These are phyloP conservation scores for Phthorimaea operculella DNA, from an alignment of 1,140 invertebrate genomes.

Conservation along the genomic window DNA sequence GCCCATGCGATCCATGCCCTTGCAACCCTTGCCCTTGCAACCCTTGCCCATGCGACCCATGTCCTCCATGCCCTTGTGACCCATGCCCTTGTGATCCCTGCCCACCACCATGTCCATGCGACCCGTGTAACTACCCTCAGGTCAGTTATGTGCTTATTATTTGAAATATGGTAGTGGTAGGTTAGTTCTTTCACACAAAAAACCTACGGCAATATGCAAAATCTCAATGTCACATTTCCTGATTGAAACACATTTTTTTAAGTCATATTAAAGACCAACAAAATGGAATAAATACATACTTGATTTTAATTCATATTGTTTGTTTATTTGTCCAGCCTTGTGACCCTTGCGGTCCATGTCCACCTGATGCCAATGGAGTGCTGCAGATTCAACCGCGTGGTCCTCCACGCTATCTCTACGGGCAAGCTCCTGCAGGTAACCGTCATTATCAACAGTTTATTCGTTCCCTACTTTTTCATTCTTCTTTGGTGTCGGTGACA, in stretches of 20 bases:
- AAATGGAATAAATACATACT: no score
- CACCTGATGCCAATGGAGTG: background rate
- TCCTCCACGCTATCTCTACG: constrained; percentile 16
- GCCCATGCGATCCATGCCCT: constrained; percentile 4
- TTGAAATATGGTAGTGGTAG: no score
- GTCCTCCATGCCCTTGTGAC: constrained; percentile 8
- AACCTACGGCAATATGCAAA: no score
- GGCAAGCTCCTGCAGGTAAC: constrained; percentile 38
- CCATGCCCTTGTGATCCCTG: constrained; percentile 8
- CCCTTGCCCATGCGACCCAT: constrained; percentile 4
- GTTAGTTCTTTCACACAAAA: no score
- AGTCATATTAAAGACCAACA: no score
- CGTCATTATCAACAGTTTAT: constrained; percentile 1
- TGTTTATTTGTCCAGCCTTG: background rate
- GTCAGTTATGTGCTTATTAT: no score
- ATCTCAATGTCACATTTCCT: no score
- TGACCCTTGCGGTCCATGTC: background rate
- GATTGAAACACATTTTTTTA: no score
- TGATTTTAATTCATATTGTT: no score
- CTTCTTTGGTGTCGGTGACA: no score
- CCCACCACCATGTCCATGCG: constrained; percentile 8
- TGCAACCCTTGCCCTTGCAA: constrained; percentile 9
- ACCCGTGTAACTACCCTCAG: constrained; percentile 23
- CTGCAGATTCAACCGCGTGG: background rate
- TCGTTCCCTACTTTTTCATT: background rate